phyloP scores from a whole-genome alignment of 2,888 invertebrate genomes.

The Synergus itoensis region DNA sequence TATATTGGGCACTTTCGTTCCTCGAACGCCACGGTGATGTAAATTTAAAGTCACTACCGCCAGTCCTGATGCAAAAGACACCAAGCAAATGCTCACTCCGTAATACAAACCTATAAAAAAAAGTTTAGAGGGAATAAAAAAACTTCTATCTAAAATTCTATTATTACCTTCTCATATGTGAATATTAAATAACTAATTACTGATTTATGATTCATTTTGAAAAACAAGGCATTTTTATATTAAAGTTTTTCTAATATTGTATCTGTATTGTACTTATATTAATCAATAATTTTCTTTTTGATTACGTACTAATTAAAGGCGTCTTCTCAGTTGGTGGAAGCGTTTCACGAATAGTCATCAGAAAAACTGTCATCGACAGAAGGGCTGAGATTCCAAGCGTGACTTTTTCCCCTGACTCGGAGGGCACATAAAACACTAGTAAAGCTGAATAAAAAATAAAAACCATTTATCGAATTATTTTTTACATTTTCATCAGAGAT shows the following conservation, averaged over 20 bases:
- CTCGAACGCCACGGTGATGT: constrained; percentile 91
- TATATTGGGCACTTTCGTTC: constrained; percentile 87
- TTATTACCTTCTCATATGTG: not conserved
- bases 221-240: too few relatives aligned
- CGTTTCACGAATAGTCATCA: constrained; percentile 92
- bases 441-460: constrained; percentile 81
- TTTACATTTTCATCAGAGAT: too few relatives aligned
- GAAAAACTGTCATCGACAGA: constrained; percentile 93
- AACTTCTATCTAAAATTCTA: not conserved
- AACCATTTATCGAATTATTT: constrained; percentile 15
- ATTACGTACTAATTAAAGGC: constrained; percentile 88
- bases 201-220: too few relatives aligned
- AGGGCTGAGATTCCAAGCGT: constrained; percentile 92
- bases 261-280: too few relatives aligned
- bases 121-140: not conserved
- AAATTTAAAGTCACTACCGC: constrained; percentile 92
- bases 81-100: constrained; percentile 89
- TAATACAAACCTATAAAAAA: constrained; percentile 85
- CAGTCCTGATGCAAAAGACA: constrained; percentile 88
- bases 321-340: constrained; percentile 93
- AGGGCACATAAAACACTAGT: constrained; percentile 92
- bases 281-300: not conserved
- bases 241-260: not conserved
- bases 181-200: not conserved
- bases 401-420: constrained; percentile 93